These are phyloP conservation scores for Formica exsecta DNA, from an alignment of 1,140 invertebrate genomes.

Conservation along the genomic window DNA sequence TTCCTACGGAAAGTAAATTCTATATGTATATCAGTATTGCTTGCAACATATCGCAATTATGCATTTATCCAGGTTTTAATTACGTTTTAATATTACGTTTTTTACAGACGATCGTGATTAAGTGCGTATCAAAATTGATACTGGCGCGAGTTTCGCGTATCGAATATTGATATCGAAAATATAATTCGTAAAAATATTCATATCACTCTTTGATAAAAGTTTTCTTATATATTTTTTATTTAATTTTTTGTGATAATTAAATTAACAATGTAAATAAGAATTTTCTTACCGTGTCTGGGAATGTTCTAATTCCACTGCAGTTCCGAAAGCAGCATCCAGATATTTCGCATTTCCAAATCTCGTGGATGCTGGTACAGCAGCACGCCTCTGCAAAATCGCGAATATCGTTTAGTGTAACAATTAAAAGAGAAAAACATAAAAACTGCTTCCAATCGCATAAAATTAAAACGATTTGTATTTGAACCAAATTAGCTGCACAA, in stretches of 20 bases:
- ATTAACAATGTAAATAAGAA: not conserved
- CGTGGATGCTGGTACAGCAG: conserved; percentile 72
- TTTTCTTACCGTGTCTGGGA: conserved; percentile 77
- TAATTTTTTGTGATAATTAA: not conserved
- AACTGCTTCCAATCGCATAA: not conserved
- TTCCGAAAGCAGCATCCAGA: conserved; percentile 74
- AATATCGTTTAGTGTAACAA: not conserved
- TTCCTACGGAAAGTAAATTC: not conserved
- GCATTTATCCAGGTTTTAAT: not conserved
- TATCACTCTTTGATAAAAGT: not conserved
- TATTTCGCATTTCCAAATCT: conserved; percentile 73
- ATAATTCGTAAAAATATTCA: not conserved
- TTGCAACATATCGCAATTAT: not conserved
- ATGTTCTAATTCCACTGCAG: conserved; percentile 73
- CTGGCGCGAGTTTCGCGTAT: not conserved
- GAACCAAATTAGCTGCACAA: not conserved
- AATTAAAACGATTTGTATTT: not conserved
- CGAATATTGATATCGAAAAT: not conserved
- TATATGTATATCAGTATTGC: not conserved
- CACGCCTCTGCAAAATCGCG: conserved; percentile 74
- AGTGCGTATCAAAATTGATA: not conserved
- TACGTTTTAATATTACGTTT: not conserved
- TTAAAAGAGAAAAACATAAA: not conserved
- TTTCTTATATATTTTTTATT: not conserved
- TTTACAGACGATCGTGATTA: not conserved